A percentile compares a stretch with the other conserved stretches of the same genome.
Conservation (phyloP, 1,140 invertebrate species). For the Lordiphosa mommai region DNA sequence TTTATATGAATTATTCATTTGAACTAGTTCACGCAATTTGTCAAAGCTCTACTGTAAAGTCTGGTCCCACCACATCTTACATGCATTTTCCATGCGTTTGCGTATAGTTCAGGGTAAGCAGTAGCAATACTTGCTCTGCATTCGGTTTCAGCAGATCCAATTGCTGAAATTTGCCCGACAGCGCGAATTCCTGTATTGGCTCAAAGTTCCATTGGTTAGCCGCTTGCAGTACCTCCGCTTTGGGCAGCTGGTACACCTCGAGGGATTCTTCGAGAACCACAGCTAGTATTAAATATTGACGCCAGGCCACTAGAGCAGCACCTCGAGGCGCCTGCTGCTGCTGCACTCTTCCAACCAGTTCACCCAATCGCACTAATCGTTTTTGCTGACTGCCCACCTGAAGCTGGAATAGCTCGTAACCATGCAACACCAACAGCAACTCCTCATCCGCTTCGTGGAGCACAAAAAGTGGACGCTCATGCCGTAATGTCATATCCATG, state of each 20-base stretch:
- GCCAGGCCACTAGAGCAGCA: conserved; percentile 54
- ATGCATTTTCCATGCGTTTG: conserved; percentile 38
- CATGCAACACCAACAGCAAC: conserved; percentile 56
- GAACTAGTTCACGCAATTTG: too few relatives aligned
- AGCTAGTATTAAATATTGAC: conserved; percentile 46
- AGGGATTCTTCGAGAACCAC: conserved; percentile 49
- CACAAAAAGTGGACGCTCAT: conserved; percentile 42
- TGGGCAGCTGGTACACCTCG: conserved; percentile 61
- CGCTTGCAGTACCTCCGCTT: conserved; percentile 19
- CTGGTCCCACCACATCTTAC: too few relatives aligned
- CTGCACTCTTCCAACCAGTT: conserved; percentile 31
- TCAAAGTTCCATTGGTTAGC: conserved; percentile 25
- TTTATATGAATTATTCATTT: not conserved
- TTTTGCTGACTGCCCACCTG: conserved; percentile 42
- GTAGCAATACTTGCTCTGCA: conserved; percentile 48
- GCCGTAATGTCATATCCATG: conserved; percentile 57
- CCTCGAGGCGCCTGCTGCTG: conserved; percentile 11
- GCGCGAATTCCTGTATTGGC: conserved; percentile 60
- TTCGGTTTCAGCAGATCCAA: conserved; percentile 47
- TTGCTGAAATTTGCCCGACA: conserved; percentile 42
- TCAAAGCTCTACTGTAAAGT: too few relatives aligned
- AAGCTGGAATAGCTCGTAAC: conserved; percentile 52
- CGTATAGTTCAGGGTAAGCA: conserved; percentile 46
- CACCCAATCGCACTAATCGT: conserved; percentile 50
- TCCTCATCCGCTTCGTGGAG: conserved; percentile 38